A percentile compares a stretch with the other conserved stretches of the same genome.
Conservation (phyloP, 2,888 invertebrate genomes). For the Morpho deidamia region DNA sequence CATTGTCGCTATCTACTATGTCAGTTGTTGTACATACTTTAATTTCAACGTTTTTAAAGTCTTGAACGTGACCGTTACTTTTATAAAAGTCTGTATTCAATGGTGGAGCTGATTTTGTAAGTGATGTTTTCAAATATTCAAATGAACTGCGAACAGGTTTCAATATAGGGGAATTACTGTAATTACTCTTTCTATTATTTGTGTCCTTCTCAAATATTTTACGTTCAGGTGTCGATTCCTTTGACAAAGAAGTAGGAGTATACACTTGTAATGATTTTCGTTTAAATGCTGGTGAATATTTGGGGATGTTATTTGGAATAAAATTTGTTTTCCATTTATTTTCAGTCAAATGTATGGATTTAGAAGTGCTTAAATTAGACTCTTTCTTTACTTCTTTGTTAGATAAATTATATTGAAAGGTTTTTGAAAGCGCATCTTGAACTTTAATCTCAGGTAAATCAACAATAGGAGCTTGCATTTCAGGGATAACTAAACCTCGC, state of each 20-base stretch:
- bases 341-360: conserved; percentile 51
- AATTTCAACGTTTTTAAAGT: conserved; percentile 65
- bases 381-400: conserved; percentile 46
- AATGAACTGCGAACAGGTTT: conserved; percentile 39
- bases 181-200: conserved; percentile 42
- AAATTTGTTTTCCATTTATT: conserved; percentile 65
- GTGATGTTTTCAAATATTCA: conserved; percentile 31
- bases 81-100: conserved; percentile 49
- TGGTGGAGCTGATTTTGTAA: conserved; percentile 38
- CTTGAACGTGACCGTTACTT: conserved; percentile 47
- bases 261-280: conserved; percentile 85
- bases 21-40: conserved; percentile 68
- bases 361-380: conserved; percentile 44
- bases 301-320: conserved; percentile 80
- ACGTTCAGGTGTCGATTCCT: conserved; percentile 69
- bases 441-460: conserved; percentile 92
- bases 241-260: conserved; percentile 60
- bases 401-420: conserved; percentile 61
- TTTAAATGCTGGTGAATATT: conserved; percentile 90
- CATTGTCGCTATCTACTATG: conserved; percentile 88
- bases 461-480: conserved; percentile 81
- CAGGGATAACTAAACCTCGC: conserved; percentile 93
- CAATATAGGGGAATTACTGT: conserved; percentile 30
- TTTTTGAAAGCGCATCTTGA: conserved; percentile 75
- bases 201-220: conserved; percentile 53